Evolutionary conservation across 2,888 invertebrate genomes (phyloP).

Genomic region (Helleia helle): DNA sequence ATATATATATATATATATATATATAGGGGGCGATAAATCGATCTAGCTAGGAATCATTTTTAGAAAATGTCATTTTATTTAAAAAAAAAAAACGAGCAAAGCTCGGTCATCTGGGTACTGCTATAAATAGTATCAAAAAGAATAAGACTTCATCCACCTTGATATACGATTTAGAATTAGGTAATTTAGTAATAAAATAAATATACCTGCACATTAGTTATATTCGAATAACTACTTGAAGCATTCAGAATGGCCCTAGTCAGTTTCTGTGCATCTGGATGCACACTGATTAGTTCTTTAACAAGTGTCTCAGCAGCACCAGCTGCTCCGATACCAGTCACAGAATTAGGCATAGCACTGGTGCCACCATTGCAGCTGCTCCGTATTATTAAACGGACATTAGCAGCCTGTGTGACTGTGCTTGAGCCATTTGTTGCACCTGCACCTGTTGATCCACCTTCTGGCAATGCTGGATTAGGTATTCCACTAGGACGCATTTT

Average conservation of each 20-base stretch:
- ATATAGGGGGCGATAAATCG: too few relatives aligned
- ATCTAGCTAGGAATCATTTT: too few relatives aligned
- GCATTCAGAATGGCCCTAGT: conserved; percentile 68
- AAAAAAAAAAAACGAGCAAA: too few relatives aligned
- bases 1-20: too few relatives aligned
- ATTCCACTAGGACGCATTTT: conserved; percentile 64
- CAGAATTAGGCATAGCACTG: conserved; percentile 38
- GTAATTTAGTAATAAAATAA: too few relatives aligned
- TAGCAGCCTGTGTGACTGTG: conserved; percentile 36
- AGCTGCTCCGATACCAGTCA: conserved; percentile 47
- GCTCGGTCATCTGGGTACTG: too few relatives aligned
- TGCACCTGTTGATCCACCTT: conserved; percentile 58
- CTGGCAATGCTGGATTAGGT: conserved; percentile 62
- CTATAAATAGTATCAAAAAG: too few relatives aligned
- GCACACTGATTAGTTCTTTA: conserved; percentile 60
- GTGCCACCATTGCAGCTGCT: conserved; percentile 57
- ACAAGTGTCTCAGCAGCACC: conserved; percentile 54
- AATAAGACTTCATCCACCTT: too few relatives aligned
- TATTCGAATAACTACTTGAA: conserved; percentile 64
- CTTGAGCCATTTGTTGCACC: conserved; percentile 35
- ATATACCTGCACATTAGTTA: conserved; percentile 60
- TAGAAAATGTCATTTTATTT: too few relatives aligned
- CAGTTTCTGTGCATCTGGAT: conserved; percentile 66
- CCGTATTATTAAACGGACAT: conserved; percentile 43
- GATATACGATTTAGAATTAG: too few relatives aligned